Base-by-base conservation (phyloP, 2,888 invertebrate genomes). In the Leptura quadrifasciata region DNA sequence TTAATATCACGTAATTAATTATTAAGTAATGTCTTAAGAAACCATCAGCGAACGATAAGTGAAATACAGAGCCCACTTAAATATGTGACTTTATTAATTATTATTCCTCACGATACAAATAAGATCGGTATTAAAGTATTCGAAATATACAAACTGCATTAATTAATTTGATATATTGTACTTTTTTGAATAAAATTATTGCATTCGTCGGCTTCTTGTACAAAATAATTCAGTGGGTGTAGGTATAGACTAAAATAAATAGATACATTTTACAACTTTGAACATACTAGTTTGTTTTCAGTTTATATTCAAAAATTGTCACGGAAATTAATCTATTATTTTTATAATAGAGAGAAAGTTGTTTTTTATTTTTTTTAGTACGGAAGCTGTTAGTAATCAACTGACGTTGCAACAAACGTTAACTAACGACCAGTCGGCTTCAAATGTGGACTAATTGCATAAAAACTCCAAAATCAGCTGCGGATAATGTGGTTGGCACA, bases 21-120 rank as follows among this genome's bases (percentile, higher is more conserved):
- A 80, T 75, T 61, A 67, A 60, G 67, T 72, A 71, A 71, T 74
- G 75, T 73, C 75, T 72, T 73, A 71, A 76, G 63, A 74, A 60
- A 6, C 54, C 63, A 64, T 75, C 70, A 60, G 54, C 21, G 71
- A 65, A 74, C 69, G 76, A 77, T 80, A 79, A 76, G 73, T 79
- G 73, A 70, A 73, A 55, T 76, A 58, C 61, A 67, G 71, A 31
- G 54, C 60, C 73, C 73, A 77, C 75, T 78, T 70, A 75, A 76
- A 76, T 76, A 79, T 77, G 78, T 76, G 80, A 78, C 76, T 77
- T 77, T 81, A 81, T 81, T 81, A 81, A 81, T 81, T 80, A 80
- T 79, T 75, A 67, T 71, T 80, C 76, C 71, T 61, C 76, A 76
- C 77, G 79, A 78, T 78, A 77, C 47, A 47, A 47, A 47, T 47